Percentiles rank a stretch among this genome's conserved stretches.
Evolutionary conservation across 2,797 vertebrate species (phyloP).

Genomic region (Xenentodon cancila): DNA sequence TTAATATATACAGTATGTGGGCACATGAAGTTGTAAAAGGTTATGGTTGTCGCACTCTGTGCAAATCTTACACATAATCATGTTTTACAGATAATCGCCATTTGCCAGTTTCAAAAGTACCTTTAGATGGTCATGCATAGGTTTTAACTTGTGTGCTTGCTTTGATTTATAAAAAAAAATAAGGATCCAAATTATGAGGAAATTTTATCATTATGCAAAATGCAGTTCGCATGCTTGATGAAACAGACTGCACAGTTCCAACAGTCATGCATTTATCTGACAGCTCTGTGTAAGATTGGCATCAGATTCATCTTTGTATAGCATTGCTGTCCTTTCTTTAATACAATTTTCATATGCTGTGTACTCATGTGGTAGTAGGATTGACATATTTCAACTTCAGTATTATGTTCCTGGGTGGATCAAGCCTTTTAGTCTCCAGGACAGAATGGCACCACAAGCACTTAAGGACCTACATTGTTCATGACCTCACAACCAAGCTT

Average conservation of each 20-base stretch:
- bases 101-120: neutral
- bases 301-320: neutral
- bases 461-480: conserved; percentile 6
- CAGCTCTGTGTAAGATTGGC: neutral
- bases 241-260: neutral
- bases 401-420: conserved; percentile 18
- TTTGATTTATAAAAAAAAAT: no score
- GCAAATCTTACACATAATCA: no score
- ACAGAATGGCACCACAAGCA: conserved; percentile 17
- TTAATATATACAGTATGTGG: no score
- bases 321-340: neutral
- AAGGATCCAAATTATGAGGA: no score
- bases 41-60: no score
- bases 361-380: neutral
- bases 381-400: conserved; percentile 2
- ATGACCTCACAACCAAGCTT: neutral
- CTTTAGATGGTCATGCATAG: neutral
- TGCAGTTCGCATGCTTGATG: neutral
- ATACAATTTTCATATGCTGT: neutral
- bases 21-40: no score
- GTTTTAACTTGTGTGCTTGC: neutral
- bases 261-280: neutral
- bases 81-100: no score
- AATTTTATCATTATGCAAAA: no score
- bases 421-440: conserved; percentile 1